Evolutionary conservation across 2,797 vertebrate species (phyloP), one percentile per base, ranked within the genome.

Genomic region (Gymnopithys bicolor): DNA sequence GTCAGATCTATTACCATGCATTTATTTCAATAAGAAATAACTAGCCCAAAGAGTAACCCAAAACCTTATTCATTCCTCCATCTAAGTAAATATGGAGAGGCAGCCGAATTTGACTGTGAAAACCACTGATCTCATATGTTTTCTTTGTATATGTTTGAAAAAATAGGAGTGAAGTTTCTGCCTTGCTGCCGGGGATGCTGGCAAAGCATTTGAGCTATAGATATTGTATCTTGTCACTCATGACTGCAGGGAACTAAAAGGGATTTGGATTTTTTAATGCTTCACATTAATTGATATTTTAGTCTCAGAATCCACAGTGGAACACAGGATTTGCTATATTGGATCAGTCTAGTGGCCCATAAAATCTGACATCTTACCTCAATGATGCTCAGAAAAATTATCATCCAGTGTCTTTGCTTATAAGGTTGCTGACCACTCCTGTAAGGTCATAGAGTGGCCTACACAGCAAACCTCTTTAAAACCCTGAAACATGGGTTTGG

Each of bases 271-370:
- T 96, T 96, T 95, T 95, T 94, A 93, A 95, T 95, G 90, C 81
- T 90, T 94, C 93, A 89, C 92, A 96, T 93, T 97, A 94, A 97
- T 96, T 97, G 95, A 96, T 95, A 92, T 93, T 96, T 94, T 82
- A 86, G 89, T 90, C 91, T 95, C 94, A 55, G 90, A 94, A 94
- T 84, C 74, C 94, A 90, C 88, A 92, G 91, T 81, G 74, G 92
- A 96, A 95, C 87, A 92, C 87, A 90, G 79, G 94, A 96, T 96
- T 95, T 94, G 63, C 89, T 95, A 67, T 94, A 93, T 87, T 95
- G 95, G 94, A 95, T 94, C 96, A 92, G 81, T 85, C 83, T 92
- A 85, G 84, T 56, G 82, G 96, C 93, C 90, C 92, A 95, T 96
- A 93, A 95, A 95, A 95, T 90, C 87, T 95, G 95, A 95, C 83